These are phyloP conservation scores for Amphiprion percula DNA, from an alignment of 2,113 vertebrate species.

Conservation along the genomic window DNA sequence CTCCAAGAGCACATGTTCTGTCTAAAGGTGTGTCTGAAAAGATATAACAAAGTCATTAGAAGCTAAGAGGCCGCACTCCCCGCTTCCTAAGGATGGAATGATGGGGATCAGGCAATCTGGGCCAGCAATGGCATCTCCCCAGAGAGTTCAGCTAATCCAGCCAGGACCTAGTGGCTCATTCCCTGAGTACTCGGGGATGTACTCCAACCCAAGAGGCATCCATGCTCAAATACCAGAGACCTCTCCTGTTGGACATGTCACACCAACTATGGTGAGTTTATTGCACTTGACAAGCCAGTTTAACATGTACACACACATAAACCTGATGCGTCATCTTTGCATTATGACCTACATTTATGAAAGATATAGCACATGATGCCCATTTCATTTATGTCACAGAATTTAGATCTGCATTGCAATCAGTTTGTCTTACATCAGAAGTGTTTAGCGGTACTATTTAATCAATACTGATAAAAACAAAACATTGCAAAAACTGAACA, in stretches of 20 bases:
- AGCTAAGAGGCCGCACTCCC: slow-evolving; percentile 88
- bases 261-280: slow-evolving; percentile 89
- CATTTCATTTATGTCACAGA: too few species aligned
- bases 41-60: slow-evolving; percentile 89
- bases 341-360: too few species aligned
- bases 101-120: slow-evolving; percentile 87
- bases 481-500: too few species aligned
- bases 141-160: slow-evolving; percentile 92
- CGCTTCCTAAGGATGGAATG: slow-evolving; percentile 89
- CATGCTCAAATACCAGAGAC: slow-evolving; percentile 87
- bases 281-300: neutral
- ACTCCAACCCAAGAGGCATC: slow-evolving; percentile 89
- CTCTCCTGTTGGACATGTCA: slow-evolving; percentile 87
- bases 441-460: too few species aligned
- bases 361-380: too few species aligned
- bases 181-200: slow-evolving; percentile 89
- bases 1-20: slow-evolving; percentile 87
- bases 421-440: too few species aligned
- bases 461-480: too few species aligned
- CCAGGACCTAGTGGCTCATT: slow-evolving; percentile 87
- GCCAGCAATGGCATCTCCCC: slow-evolving; percentile 86
- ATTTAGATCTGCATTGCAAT: too few species aligned
- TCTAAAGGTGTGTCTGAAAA: slow-evolving; percentile 87
- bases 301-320: neutral
- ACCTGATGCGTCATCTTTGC: too few species aligned